Percentiles rank a stretch among this genome's conserved stretches.
Conservation (phyloP, 2,888 invertebrate genomes). For the Dryomyza anilis region DNA sequence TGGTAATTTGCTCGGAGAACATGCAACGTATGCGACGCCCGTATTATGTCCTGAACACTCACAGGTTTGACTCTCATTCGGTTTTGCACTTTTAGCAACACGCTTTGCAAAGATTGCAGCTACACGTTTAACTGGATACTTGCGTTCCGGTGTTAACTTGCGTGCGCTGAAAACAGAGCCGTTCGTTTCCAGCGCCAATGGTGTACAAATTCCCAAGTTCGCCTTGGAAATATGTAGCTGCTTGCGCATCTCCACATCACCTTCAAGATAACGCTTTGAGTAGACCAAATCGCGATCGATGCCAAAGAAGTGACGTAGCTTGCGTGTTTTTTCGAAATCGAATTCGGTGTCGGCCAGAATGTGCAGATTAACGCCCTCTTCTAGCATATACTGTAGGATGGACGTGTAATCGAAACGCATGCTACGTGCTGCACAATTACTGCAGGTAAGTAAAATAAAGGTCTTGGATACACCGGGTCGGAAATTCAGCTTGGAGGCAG, state of each 20-base stretch:
- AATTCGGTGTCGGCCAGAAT: conserved; percentile 84
- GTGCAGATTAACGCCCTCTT: conserved; percentile 81
- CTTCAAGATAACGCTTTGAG: conserved; percentile 78
- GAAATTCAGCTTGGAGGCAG: conserved; percentile 75
- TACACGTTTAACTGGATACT: conserved; percentile 67
- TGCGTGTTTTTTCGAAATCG: conserved; percentile 73
- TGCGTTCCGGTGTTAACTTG: conserved; percentile 66
- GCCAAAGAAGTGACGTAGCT: conserved; percentile 77
- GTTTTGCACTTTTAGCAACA: conserved; percentile 68
- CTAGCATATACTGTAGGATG: conserved; percentile 79
- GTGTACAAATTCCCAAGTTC: conserved; percentile 77
- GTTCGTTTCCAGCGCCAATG: conserved; percentile 83
- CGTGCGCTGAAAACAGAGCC: conserved; percentile 71
- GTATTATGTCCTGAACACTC: conserved; percentile 72
- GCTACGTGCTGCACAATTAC: conserved; percentile 70
- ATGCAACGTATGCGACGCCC: conserved; percentile 71
- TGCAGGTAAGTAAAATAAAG: conserved; percentile 81
- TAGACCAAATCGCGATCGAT: conserved; percentile 78
- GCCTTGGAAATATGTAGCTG: conserved; percentile 79
- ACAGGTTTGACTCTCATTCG: conserved; percentile 69
- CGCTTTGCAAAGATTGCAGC: conserved; percentile 71
- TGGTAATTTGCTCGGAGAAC: conserved; percentile 65
- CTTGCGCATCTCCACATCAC: conserved; percentile 73
- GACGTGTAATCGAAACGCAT: conserved; percentile 86
- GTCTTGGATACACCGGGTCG: conserved; percentile 84